Conservation (phyloP, 2,113 vertebrate species). For the Coptodon rendalli region DNA sequence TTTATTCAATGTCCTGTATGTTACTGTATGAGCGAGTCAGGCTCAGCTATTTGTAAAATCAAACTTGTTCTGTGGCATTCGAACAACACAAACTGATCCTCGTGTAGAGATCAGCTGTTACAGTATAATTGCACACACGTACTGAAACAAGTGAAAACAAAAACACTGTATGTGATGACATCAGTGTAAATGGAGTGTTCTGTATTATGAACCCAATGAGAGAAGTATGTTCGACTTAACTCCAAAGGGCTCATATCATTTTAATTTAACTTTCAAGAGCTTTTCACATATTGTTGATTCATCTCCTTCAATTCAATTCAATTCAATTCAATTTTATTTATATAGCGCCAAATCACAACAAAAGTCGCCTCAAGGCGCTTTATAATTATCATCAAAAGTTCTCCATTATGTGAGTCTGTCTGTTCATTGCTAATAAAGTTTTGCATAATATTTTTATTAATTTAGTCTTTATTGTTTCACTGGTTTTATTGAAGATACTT, state of each 20-base stretch:
- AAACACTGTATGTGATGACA: rapidly evolving
- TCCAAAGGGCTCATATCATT: neutral
- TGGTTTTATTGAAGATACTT: rapidly evolving
- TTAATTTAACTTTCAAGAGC: neutral
- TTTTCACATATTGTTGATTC: neutral
- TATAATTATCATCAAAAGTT: too few species aligned
- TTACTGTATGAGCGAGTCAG: neutral
- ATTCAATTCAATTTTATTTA: too few species aligned
- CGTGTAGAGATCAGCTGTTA: neutral
- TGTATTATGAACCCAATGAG: neutral
- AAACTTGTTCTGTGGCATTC: neutral
- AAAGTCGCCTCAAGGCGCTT: too few species aligned
- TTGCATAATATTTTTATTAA: neutral
- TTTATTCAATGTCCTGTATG: neutral
- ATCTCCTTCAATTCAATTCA: neutral
- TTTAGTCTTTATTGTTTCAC: neutral
- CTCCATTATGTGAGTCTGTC: too few species aligned
- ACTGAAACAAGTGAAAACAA: neutral
- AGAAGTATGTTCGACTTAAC: neutral
- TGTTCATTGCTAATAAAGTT: too few species aligned
- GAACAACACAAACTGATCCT: neutral
- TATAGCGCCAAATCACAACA: too few species aligned
- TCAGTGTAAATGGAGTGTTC: neutral
- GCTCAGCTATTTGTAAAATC: neutral
- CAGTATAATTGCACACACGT: neutral